Base-by-base conservation (phyloP, 2,888 invertebrate genomes). In the Diarsia dahlii region DNA sequence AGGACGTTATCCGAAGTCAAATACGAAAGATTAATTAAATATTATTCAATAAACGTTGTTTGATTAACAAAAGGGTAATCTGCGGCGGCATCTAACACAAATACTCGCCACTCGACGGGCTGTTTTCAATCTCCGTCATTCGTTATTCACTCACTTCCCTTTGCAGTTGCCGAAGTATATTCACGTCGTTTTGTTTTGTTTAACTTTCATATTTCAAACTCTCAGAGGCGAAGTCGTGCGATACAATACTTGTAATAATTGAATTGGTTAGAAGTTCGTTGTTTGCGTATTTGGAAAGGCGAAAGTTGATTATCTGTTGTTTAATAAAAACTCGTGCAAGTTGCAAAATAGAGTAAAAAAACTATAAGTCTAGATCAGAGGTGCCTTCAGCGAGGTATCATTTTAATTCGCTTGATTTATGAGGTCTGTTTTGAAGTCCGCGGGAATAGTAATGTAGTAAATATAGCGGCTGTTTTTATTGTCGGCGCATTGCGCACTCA, bases 31-130 rank as follows among this genome's bases (percentile, higher is more conserved):
- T 95, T 95, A 95, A 96, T 96, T 95, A 94, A 95, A 95, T 95
- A 94, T 93, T 94, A 94, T 95, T 95, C 93, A 95, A 95, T 96
- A 95, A 95, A 91, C 93, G 93, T 93, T 95, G 94, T 96, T 96
- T 95, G 95, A 95, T 95, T 95, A 95, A 96, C 95, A 95, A 96
- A 95, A 93, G 94, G 92, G 92, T 95, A 96, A 96, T 96, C 96
- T 95, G 91, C 88, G 95, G 95, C 96, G 96, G 96, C 96, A 96
- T 96, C 96, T 96, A 95, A 94, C 94, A 94, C 92, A 95, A 96
- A 96, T 94, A 94, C 93, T 91, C 92, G 89, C 93, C 93, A 94
- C 94, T 95, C 94, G 90, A 91, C 92, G 90, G 90, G 92, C 94
- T 92, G 92, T 95, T 96, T 96, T 95, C 95, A 95, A 96, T 96